A percentile compares a stretch with the other conserved stretches of the same genome.
phyloP scores from a whole-genome alignment of 92 coral and sea anemone genomes.

The Isaurus tuberculatus region DNA sequence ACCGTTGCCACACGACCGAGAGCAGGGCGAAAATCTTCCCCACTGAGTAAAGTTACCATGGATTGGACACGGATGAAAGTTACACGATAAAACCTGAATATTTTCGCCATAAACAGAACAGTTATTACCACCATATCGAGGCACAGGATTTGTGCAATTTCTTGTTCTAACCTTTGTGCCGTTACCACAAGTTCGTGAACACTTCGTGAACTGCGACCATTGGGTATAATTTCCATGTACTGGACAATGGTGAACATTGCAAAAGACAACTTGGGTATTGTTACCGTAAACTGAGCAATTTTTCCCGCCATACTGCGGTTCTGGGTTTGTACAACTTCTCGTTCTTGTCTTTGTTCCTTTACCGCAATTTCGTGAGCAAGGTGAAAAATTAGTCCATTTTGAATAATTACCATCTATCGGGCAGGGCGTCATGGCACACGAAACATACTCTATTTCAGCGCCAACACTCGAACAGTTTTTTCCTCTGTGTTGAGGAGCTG shows the following conservation, averaged over 20 bases:
- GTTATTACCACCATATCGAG: constrained; percentile 51
- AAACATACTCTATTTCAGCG: background rate
- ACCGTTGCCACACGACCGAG: constrained; percentile 51
- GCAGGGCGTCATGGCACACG: constrained; percentile 30
- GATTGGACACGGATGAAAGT: constrained; percentile 44
- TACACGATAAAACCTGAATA: constrained; percentile 30
- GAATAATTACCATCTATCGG: constrained; percentile 51
- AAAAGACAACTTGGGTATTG: constrained; percentile 4
- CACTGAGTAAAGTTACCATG: constrained; percentile 54
- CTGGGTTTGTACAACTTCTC: constrained; percentile 51
- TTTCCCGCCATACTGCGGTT: constrained; percentile 46
- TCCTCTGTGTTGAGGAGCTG: constrained; percentile 49
- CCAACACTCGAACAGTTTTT: constrained; percentile 42
- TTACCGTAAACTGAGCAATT: constrained; percentile 40
- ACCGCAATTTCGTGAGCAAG: constrained; percentile 49
- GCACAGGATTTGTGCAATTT: constrained; percentile 45
- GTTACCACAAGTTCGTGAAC: constrained; percentile 52
- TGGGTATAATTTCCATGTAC: constrained; percentile 55
- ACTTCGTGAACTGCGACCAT: constrained; percentile 49
- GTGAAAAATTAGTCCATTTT: constrained; percentile 46
- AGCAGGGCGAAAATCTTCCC: constrained; percentile 37
- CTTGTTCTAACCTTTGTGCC: constrained; percentile 35
- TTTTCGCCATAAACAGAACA: constrained; percentile 44
- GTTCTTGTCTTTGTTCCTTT: constrained; percentile 30
- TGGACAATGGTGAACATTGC: constrained; percentile 47